Percentiles rank a stretch among this genome's conserved stretches.
Evolutionary conservation across 2,888 invertebrate species (phyloP).

Genomic region (Drosophila flavopinicola): DNA sequence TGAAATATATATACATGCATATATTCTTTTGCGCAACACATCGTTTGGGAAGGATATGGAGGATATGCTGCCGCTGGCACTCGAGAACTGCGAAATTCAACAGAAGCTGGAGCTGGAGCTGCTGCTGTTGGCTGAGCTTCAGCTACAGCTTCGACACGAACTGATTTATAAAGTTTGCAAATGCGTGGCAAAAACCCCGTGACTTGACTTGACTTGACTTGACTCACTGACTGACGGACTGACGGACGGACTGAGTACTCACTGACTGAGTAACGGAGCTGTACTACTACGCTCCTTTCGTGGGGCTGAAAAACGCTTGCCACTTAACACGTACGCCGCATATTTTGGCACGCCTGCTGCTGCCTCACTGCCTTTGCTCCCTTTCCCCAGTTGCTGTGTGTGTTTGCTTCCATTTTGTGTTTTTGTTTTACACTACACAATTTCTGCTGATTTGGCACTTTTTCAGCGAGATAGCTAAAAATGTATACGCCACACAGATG

Average conservation of each 20-base stretch:
- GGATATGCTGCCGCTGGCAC: constrained; percentile 35
- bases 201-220: constrained; percentile 63
- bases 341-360: constrained; percentile 69
- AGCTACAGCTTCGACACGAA: constrained; percentile 74
- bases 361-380: not conserved
- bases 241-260: constrained; percentile 18
- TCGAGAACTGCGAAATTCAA: constrained; percentile 27
- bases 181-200: constrained; percentile 79
- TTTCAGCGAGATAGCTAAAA: constrained; percentile 39
- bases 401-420: constrained; percentile 16
- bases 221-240: constrained; percentile 54
- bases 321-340: constrained; percentile 79
- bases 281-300: constrained; percentile 11
- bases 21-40: constrained; percentile 64
- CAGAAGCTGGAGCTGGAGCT: constrained; percentile 1
- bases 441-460: constrained; percentile 76
- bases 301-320: constrained; percentile 72
- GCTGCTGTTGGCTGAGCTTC: constrained; percentile 4
- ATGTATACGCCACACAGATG: constrained; percentile 69
- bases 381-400: constrained; percentile 18
- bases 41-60: constrained; percentile 50
- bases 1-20: too few species aligned
- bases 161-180: constrained; percentile 79
- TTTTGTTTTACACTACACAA: constrained; percentile 62
- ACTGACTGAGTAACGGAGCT: constrained; percentile 14